Base-by-base conservation (phyloP, 2,888 invertebrate genomes). In the Harpalus rufipes region DNA sequence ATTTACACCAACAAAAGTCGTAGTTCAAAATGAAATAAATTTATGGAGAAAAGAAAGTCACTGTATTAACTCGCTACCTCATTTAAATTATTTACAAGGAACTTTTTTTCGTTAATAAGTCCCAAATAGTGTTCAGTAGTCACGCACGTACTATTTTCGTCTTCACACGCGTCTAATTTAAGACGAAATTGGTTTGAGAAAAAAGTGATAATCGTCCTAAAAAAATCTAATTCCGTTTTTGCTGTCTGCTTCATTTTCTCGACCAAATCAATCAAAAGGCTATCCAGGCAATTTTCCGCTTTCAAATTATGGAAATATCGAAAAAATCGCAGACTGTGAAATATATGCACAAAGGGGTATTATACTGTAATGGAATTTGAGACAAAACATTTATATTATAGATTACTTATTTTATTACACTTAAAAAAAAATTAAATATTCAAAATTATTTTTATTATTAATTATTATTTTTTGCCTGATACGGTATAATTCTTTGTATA, bases 151-250 rank as follows among this genome's bases (percentile, higher is more conserved):
- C 12, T 72, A 44, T 72, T 72, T 72, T 76, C 56, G 12, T 25
- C 56, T 78, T 58, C 72, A 41, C 44, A 68, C 51, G 51, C 44
- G 78, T 18, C 16, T 58, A 78, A 78, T 78, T 78, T 78, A 56
- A 44, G 58, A 25, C 56, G 58, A 78, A 78, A 78, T 78, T 78
- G 78, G 78, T 78, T 78, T 78, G 10, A 78, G 78, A 32, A 78
- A 78, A 78, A 78, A 25, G 21, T 58, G 25, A 78, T 78, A 78
- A 78, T 76, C 76, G 12, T 58, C 58, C 41, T 58, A 21, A 74
- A 58, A 78, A 78, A 78, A 78, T 58, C 32, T 78, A 78, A 78
- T 78, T 58, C 18, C 44, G 25, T 74, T 74, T 74, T 74, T 74
- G 16, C 72, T 68, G 72, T 14, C 18, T 18, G 41, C 41, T 32